Evolutionary conservation across 2,113 vertebrate genomes (phyloP).

Genomic region (Cololabis saira): DNA sequence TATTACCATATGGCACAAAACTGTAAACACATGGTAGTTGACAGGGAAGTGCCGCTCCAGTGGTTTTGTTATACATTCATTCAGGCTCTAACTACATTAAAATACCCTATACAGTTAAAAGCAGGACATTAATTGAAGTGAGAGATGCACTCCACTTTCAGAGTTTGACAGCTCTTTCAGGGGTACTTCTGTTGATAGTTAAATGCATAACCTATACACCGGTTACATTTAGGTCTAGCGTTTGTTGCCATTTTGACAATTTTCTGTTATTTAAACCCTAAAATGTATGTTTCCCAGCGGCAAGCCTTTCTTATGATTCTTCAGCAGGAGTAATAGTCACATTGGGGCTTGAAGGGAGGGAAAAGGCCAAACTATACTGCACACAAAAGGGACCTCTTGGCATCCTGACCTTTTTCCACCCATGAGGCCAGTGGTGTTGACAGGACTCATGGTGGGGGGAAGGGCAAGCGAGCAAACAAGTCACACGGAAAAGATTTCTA

Average conservation of each 20-base stretch:
- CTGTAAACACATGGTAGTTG: slow-evolving; percentile 16
- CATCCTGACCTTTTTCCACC: slow-evolving; percentile 48
- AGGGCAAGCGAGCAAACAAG: slow-evolving; percentile 52
- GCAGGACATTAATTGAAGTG: neutral
- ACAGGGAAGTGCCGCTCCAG: neutral
- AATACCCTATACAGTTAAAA: neutral
- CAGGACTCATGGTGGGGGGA: slow-evolving; percentile 53
- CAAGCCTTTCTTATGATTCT: slow-evolving; percentile 7
- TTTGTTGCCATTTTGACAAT: neutral
- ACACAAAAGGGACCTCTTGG: slow-evolving; percentile 44
- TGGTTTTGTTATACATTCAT: neutral
- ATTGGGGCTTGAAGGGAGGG: neutral
- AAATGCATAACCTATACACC: too few species aligned
- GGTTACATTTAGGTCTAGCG: neutral
- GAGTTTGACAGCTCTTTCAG: neutral
- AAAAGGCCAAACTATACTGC: slow-evolving; percentile 18
- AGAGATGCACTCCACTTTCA: neutral
- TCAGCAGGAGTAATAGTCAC: slow-evolving; percentile 16
- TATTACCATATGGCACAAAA: slow-evolving; percentile 9
- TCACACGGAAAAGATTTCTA: slow-evolving; percentile 38
- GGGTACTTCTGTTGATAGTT: too few species aligned
- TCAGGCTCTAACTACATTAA: slow-evolving; percentile 11
- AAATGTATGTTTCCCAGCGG: slow-evolving; percentile 1
- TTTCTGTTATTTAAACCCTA: neutral
- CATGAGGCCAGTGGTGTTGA: slow-evolving; percentile 58